A percentile compares a stretch with the other conserved stretches of the same genome.
Conservation (phyloP, 2,113 vertebrate genomes). For the Catagonus wagneri region DNA sequence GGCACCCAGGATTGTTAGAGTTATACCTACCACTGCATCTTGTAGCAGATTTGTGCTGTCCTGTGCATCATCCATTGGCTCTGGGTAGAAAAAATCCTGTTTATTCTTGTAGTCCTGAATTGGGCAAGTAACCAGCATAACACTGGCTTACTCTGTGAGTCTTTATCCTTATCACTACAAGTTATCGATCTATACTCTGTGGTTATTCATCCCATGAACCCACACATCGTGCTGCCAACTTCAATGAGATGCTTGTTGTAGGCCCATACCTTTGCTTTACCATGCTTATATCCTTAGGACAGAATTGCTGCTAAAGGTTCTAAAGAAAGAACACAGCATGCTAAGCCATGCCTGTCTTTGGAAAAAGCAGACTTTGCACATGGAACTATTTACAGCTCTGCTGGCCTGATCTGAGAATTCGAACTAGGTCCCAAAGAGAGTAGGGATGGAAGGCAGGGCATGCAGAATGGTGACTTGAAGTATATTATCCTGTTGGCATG, state of each 20-base stretch:
- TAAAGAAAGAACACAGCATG: conserved; percentile 66
- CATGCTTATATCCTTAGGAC: conserved; percentile 60
- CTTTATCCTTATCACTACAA: not conserved
- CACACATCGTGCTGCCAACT: conserved; percentile 36
- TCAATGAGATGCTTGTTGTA: conserved; percentile 49
- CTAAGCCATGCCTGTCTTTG: conserved; percentile 76
- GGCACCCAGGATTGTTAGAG: not conserved
- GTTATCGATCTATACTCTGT: not conserved
- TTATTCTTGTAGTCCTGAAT: conserved; percentile 16
- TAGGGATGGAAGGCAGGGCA: conserved; percentile 55
- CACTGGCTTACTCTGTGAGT: not conserved
- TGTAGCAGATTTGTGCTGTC: not conserved
- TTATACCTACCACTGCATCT: not conserved
- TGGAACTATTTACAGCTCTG: conserved; percentile 67
- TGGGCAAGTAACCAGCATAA: conserved; percentile 1
- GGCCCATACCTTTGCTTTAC: conserved; percentile 46
- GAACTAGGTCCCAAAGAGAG: conserved; percentile 21
- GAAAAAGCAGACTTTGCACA: conserved; percentile 50
- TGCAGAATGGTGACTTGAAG: not conserved
- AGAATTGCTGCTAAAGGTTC: conserved; percentile 56
- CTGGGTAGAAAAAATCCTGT: conserved; percentile 12
- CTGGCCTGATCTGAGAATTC: conserved; percentile 18
- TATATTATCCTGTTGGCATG: conserved; percentile 3
- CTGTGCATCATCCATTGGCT: not conserved
- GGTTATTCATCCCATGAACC: conserved; percentile 3